These are phyloP conservation scores for Ammodramus savannarum DNA, from an alignment of 2,113 vertebrate genomes.

Conservation along the genomic window DNA sequence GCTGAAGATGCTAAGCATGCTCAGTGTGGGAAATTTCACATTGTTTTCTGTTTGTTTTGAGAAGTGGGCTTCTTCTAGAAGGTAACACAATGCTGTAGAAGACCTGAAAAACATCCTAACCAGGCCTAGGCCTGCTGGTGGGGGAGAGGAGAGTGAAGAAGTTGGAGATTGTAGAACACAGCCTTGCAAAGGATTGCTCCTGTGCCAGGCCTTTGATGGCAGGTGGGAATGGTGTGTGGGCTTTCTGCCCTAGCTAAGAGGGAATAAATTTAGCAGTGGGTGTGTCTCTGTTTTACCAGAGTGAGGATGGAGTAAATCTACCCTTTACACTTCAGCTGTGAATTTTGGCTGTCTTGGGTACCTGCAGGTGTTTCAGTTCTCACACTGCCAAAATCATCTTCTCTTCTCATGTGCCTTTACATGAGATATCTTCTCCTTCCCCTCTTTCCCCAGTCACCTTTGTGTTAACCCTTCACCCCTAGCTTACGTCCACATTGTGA, in stretches of 20 bases:
- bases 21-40: neutral
- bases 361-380: neutral
- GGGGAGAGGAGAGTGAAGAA: neutral
- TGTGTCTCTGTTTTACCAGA: neutral
- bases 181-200: rapidly evolving
- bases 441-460: neutral
- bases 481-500: rapidly evolving
- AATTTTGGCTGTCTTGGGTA: neutral
- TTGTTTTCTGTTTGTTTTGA: neutral
- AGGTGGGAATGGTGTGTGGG: rapidly evolving
- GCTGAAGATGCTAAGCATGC: neutral
- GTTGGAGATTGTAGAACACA: neutral
- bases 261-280: neutral
- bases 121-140: too few relatives aligned
- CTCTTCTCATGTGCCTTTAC: neutral
- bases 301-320: neutral
- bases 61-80: neutral
- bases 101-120: neutral
- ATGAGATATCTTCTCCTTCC: neutral
- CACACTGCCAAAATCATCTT: neutral
- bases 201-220: neutral
- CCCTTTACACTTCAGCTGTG: neutral
- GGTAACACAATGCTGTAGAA: neutral
- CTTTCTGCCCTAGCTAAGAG: rapidly evolving
- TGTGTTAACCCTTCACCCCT: neutral